Evolutionary conservation across 1,140 invertebrate genomes (phyloP), one percentile per base, ranked within the genome.

Genomic region (Doryteuthis pealeii): DNA sequence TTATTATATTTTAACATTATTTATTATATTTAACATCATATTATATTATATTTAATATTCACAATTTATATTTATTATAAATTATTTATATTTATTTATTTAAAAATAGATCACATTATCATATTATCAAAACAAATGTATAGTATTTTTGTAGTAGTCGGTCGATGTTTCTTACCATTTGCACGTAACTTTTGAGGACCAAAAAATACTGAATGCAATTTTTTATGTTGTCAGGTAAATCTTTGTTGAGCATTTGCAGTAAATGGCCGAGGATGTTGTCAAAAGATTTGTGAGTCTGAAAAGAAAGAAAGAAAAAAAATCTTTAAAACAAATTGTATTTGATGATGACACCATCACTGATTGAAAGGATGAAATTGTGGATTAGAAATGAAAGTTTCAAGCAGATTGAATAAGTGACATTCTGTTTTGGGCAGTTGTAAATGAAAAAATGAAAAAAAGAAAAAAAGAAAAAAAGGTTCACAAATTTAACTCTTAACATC

Each of bases 131-230:
- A n/a, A n/a, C n/a, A n/a, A n/a, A n/a, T n/a, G n/a, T n/a, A n/a
- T n/a, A n/a, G n/a, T n/a, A n/a, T n/a, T n/a, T n/a, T n/a, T n/a
- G n/a, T n/a, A n/a, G n/a, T n/a, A n/a, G n/a, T n/a, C n/a, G n/a
- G n/a, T n/a, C n/a, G 18, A 62, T 1, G 18, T 5, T 14, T 18
- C 83, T 79, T 77, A 86, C 89, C 86, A 89, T 80, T 79, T 89
- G 87, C 26, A 87, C 84, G 80, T 89, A 90, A 54, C 77, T 76
- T 65, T 80, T 82, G n/a, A 90, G 81, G 18, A 90, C 82, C 28
- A 80, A 80, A 77, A 90, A 90, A 76, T 90, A 90, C 74, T 90
- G 88, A 6, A 78, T 81, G 74, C 86, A 88, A 28, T 87, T 87
- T 81, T 88, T 88, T 79, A 86, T 87, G 71, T 88, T 85, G 73